Percentiles rank a stretch among this genome's conserved stretches.
Conservation (phyloP, 2,113 vertebrate genomes). For the Alces alces region DNA sequence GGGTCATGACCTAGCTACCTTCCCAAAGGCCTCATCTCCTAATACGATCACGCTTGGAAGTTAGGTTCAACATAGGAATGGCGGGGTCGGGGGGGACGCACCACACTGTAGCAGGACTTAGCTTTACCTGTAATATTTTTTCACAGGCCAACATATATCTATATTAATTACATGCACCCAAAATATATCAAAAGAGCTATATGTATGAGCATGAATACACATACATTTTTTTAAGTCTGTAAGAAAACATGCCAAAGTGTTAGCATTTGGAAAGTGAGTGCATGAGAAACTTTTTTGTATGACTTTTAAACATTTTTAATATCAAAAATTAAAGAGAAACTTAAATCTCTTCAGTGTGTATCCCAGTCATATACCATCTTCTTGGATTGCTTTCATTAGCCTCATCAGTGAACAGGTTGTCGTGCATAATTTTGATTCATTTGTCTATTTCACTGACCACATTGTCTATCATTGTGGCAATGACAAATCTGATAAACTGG, state of each 20-base stretch:
- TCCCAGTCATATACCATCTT: not conserved
- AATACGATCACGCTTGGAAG: not conserved
- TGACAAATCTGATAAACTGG: not conserved
- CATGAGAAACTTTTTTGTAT: not conserved
- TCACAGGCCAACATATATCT: not conserved
- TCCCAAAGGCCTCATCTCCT: not conserved
- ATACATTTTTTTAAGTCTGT: not conserved
- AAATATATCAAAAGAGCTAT: not conserved
- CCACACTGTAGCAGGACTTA: not conserved
- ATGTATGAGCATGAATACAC: not conserved
- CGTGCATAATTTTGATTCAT: not conserved
- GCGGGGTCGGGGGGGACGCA: fast-evolving
- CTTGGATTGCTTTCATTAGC: not conserved
- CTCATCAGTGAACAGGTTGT: not conserved
- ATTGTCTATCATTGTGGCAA: not conserved
- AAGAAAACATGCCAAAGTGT: not conserved
- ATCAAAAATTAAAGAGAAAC: not conserved
- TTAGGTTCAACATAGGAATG: not conserved
- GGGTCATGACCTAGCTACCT: not conserved
- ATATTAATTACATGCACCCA: not conserved
- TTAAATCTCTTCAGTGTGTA: not conserved
- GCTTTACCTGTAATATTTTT: not conserved
- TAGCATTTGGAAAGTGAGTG: not conserved
- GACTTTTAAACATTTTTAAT: not conserved
- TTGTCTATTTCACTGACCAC: not conserved